Base-by-base conservation (phyloP, 2,797 vertebrate genomes). In the Darevskia nairensis region DNA sequence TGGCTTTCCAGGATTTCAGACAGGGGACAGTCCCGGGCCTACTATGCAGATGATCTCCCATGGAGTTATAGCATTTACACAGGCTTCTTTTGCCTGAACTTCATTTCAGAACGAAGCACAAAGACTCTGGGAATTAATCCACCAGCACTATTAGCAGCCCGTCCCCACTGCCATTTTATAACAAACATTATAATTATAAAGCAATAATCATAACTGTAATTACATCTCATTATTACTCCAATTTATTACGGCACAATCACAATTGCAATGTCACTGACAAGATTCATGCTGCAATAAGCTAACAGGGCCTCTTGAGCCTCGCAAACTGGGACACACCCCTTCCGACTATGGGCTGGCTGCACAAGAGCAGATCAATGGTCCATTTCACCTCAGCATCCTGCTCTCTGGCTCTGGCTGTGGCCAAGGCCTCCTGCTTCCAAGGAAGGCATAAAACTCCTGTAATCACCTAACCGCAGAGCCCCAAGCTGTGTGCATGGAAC, bases 131-230 rank as follows among this genome's bases (percentile, higher is more conserved):
- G 35, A 91, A 80, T 21, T 44, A 89, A 80, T 55, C 44, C n/a
- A 77, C 61, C 46, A 79, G 9, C n/a, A 79, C 66, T 7, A 3
- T 86, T 78, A 88, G 64, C 83, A 82, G 80, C 72, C 41, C 44
- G 41, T 84, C 61, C 78, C 82, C n/a, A 84, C 82, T 90, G 75
- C 84, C 91, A 84, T 86, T 91, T 87, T 86, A 71, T 83, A 89
- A 79, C 77, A 92, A 91, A 85, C 46, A 76, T 66, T 69, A 61
- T 85, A 91, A 93, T 86, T 90, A 92, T 64, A 78, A 86, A 72
- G 85, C 72, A 83, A 78, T 83, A 87, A 74, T 78, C 87, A 74
- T 86, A 86, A 86, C 17, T 90, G 86, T 89, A 92, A 72, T 89
- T 89, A 80, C 39, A 50, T 66, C 68, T 85, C 81, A 85, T 88